Base-by-base conservation (phyloP, 35 echinoderm and acorn worm genomes). In the Lytechinus variegatus region DNA sequence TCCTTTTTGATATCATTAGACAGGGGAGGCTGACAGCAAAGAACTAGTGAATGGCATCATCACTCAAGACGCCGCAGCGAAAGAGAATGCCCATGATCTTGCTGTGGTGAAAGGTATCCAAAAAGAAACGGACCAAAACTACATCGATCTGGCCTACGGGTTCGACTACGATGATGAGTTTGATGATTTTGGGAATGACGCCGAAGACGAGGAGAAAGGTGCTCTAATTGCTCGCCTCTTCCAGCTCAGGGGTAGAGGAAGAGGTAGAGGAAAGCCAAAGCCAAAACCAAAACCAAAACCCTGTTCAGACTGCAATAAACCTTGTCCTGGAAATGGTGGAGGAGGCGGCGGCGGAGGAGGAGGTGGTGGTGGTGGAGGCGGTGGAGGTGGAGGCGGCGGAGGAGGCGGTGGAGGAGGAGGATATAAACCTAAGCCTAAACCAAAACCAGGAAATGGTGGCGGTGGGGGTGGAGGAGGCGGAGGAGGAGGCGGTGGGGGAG, bases 301-400 rank as follows among this genome's bases (percentile, higher is more conserved):
- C 52, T 90, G 88, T 90, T 12, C 88, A 90, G 13, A 44, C 28
- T 90, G 88, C 52, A 54, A 54, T 90, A 90, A 90, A 24, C 66
- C 66, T 54, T 90, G 88, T 90, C 88, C 88, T 90, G 88, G 88
- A 5, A 90, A 90, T 54, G 88, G 88, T 52, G 88, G 88, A 52
- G 88, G 88, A 52, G 88, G 88, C 33, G 88, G 88, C 0, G 88
- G 88, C 4, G 88, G 88, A 13, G 88, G 88, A 33, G 88, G 88
- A 6, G 88, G 88, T 52, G 88, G 88, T 2, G 88, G 88, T 3
- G 88, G 88, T 6, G 88, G 88, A 13, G 88, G 88, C 6, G 87
- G 87, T 51, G 87, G 87, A 1, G 86, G 86, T 27, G 86, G 86
- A 14, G 86, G 86, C 21, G 86, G 86, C 7, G 86, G 86, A 9